Evolutionary conservation across 2,113 vertebrate genomes (phyloP).

Genomic region (Meles meles): DNA sequence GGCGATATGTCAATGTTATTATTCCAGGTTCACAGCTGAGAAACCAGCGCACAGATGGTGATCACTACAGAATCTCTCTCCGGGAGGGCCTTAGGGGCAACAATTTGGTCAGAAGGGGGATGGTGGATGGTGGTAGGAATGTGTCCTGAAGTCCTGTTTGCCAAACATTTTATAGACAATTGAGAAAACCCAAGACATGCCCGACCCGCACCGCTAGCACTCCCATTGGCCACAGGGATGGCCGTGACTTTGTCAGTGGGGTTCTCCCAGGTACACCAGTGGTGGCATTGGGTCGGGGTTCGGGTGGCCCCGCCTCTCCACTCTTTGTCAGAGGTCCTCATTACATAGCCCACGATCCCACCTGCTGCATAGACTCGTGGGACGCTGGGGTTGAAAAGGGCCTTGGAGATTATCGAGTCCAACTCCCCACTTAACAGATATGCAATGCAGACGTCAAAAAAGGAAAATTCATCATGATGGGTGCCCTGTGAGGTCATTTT

Average conservation of each 20-base stretch:
- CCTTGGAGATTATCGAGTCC: background rate
- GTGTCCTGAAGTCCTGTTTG: background rate
- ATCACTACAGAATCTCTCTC: background rate
- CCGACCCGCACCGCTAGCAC: background rate
- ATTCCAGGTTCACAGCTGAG: background rate
- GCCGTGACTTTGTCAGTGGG: background rate
- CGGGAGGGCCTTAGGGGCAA: background rate
- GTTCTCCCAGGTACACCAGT: background rate
- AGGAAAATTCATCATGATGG: background rate
- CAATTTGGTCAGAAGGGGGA: background rate
- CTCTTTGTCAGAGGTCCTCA: background rate
- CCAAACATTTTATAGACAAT: background rate
- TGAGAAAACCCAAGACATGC: background rate
- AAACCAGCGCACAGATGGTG: background rate
- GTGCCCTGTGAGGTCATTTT: conserved; percentile 11
- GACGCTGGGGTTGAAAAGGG: background rate
- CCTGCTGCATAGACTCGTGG: background rate
- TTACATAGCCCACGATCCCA: background rate
- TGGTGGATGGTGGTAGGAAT: background rate
- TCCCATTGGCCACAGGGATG: background rate
- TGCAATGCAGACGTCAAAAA: background rate
- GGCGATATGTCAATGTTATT: background rate
- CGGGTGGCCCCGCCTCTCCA: background rate
- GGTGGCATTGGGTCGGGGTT: background rate
- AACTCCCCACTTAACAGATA: background rate